phyloP scores from a whole-genome alignment of 1,140 invertebrate species.

The Phthorimaea operculella region DNA sequence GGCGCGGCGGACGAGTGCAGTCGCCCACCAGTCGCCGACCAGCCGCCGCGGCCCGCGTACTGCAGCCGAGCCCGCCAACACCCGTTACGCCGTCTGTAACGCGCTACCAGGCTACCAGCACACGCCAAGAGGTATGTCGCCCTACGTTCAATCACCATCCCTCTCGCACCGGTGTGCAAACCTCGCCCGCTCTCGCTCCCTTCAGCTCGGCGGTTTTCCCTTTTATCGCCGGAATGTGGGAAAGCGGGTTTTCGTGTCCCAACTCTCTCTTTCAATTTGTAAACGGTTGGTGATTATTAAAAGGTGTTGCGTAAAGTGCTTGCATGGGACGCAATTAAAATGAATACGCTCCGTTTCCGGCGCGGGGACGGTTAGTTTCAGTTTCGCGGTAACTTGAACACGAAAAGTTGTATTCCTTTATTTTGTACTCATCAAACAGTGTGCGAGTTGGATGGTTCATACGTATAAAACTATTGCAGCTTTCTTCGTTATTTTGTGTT shows the following conservation, averaged over 20 bases:
- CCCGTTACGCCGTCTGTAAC: conserved; percentile 60
- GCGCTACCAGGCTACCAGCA: conserved; percentile 53
- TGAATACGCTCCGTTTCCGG: not conserved
- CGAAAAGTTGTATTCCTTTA: too few species aligned
- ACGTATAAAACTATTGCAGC: not conserved
- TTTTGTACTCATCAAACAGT: too few species aligned
- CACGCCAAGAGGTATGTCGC: conserved; percentile 45
- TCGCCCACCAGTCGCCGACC: conserved; percentile 43
- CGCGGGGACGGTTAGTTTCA: not conserved
- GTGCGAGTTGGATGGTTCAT: not conserved
- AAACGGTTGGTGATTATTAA: conserved; percentile 42
- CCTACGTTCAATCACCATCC: conserved; percentile 39
- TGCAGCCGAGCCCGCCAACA: conserved; percentile 24
- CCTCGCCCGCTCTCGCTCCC: conserved; percentile 36
- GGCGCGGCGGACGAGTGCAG: conserved; percentile 50
- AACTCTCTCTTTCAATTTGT: conserved; percentile 65
- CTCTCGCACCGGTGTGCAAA: conserved; percentile 32
- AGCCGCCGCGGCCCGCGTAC: conserved; percentile 46
- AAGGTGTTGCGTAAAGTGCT: conserved; percentile 11
- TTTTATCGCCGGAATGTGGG: conserved; percentile 64
- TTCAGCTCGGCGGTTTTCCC: conserved; percentile 44
- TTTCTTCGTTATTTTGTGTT: too few species aligned
- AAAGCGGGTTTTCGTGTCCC: conserved; percentile 61
- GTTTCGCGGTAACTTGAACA: not conserved
- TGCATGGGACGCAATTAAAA: not conserved